phyloP scores from a whole-genome alignment of 2,113 vertebrate genomes.

The Triplophysa siluroides region DNA sequence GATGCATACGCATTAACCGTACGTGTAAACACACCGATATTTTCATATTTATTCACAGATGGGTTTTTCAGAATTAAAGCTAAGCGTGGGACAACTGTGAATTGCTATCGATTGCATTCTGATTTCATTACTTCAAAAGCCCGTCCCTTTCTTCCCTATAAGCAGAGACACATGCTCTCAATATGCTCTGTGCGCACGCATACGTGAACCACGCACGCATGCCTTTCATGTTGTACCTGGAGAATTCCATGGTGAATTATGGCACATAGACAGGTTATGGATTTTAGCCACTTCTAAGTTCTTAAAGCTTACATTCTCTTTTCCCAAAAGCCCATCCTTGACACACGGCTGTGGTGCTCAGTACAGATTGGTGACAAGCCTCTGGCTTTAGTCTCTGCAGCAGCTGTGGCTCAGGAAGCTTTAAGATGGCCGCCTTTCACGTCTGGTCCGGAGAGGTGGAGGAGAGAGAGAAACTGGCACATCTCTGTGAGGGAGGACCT shows the following conservation, averaged over 20 bases:
- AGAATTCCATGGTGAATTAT: conserved; percentile 45
- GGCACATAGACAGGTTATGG: conserved; percentile 46
- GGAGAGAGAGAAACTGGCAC: conserved; percentile 38
- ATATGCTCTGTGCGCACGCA: conserved; percentile 40
- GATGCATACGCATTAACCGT: conserved; percentile 68
- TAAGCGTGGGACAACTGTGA: conserved; percentile 63
- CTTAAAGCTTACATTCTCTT: neutral
- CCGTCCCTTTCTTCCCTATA: conserved; percentile 35
- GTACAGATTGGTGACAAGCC: conserved; percentile 39
- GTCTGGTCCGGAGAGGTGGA: conserved; percentile 33
- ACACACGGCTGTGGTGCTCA: conserved; percentile 20
- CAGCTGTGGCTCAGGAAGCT: conserved; percentile 41
- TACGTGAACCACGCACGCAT: conserved; percentile 44
- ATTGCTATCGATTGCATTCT: conserved; percentile 72
- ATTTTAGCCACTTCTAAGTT: conserved; percentile 46
- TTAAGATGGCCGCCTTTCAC: conserved; percentile 55
- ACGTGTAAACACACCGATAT: conserved; percentile 68
- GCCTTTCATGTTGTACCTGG: conserved; percentile 32
- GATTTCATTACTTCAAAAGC: conserved; percentile 63
- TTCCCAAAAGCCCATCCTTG: conserved; percentile 34
- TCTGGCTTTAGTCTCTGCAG: conserved; percentile 22
- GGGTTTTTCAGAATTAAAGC: conserved; percentile 63
- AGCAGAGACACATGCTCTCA: conserved; percentile 4
- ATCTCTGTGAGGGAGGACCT: conserved; percentile 49
- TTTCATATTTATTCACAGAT: conserved; percentile 70